A percentile compares a stretch with the other conserved stretches of the same genome.
phyloP scores from a whole-genome alignment of 2,888 invertebrate genomes.

The Danaus chrysippus region DNA sequence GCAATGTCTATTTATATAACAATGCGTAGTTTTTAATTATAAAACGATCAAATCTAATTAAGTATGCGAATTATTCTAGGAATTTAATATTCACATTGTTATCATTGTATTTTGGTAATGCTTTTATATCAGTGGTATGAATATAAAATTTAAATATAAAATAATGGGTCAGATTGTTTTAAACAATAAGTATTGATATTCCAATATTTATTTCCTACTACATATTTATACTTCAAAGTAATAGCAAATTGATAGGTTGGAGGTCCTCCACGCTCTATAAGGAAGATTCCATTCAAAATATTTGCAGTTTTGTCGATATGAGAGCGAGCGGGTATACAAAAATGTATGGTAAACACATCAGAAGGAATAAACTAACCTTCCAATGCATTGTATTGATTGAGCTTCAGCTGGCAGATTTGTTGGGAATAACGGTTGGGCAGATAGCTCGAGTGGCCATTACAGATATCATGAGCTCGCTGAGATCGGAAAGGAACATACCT shows the following conservation, averaged over 20 bases:
- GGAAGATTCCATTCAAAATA: not conserved
- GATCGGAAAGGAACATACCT: slow-evolving; percentile 60
- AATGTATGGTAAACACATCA: slow-evolving; percentile 26
- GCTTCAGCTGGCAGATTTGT: slow-evolving; percentile 63
- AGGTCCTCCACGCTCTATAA: not conserved
- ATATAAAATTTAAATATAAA: too few relatives aligned
- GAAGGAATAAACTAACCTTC: slow-evolving; percentile 32
- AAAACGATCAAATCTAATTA: too few relatives aligned
- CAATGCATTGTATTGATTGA: slow-evolving; percentile 32
- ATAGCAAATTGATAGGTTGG: too few relatives aligned
- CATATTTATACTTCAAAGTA: too few relatives aligned
- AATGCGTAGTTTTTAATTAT: too few relatives aligned
- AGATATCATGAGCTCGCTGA: slow-evolving; percentile 64
- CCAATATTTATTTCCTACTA: too few relatives aligned
- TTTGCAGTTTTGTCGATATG: not conserved
- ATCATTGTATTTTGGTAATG: too few relatives aligned
- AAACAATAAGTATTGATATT: too few relatives aligned
- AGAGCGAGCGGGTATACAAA: slow-evolving; percentile 23
- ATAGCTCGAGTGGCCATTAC: slow-evolving; percentile 75
- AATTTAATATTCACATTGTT: too few relatives aligned
- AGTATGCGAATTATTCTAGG: too few relatives aligned
- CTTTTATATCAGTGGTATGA: too few relatives aligned
- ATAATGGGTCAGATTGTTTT: too few relatives aligned
- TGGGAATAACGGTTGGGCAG: slow-evolving; percentile 69
- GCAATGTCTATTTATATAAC: not conserved